phyloP scores from a whole-genome alignment of 2,797 vertebrate species.

The Hippoglossus hippoglossus region DNA sequence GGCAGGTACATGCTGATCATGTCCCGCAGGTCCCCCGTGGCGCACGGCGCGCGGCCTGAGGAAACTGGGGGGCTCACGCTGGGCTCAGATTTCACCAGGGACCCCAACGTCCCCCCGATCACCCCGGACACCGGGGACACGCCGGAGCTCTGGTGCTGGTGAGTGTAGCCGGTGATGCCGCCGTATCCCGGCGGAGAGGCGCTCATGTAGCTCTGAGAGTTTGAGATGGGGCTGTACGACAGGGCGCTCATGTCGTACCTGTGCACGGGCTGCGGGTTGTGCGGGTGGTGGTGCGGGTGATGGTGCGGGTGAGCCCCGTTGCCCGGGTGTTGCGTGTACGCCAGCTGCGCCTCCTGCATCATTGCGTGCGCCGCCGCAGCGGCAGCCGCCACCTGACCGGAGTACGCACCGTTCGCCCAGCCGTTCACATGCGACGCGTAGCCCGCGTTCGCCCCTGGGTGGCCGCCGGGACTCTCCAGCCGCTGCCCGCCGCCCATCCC shows the following conservation, averaged over 20 bases:
- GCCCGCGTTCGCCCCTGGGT: slow-evolving; percentile 78
- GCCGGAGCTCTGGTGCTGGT: slow-evolving; percentile 86
- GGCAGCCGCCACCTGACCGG: slow-evolving; percentile 93
- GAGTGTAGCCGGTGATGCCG: slow-evolving; percentile 89
- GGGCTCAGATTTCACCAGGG: slow-evolving; percentile 94
- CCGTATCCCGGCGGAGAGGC: slow-evolving; percentile 94
- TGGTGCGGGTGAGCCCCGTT: slow-evolving; percentile 86
- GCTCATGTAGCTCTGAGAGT: slow-evolving; percentile 96
- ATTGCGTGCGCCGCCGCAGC: slow-evolving; percentile 96
- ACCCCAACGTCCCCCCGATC: slow-evolving; percentile 89
- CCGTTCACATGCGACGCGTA: slow-evolving; percentile 95
- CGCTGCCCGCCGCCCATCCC: slow-evolving; percentile 88
- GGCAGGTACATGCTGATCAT: slow-evolving; percentile 98
- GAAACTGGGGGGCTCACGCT: slow-evolving; percentile 91
- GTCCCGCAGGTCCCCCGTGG: slow-evolving; percentile 93
- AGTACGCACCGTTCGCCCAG: slow-evolving; percentile 95
- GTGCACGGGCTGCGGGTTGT: slow-evolving; percentile 92
- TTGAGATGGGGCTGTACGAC: slow-evolving; percentile 94
- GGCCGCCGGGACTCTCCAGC: slow-evolving; percentile 90
- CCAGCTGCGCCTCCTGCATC: slow-evolving; percentile 98
- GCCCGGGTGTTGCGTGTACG: slow-evolving; percentile 93
- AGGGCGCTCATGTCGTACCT: slow-evolving; percentile 93
- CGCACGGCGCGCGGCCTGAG: slow-evolving; percentile 88
- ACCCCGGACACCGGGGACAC: slow-evolving; percentile 88
- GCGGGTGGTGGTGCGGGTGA: slow-evolving; percentile 84